Evolutionary conservation across 1,140 invertebrate species (phyloP), one percentile per base, ranked within the genome.

Genomic region (Aphaenogaster floridana): DNA sequence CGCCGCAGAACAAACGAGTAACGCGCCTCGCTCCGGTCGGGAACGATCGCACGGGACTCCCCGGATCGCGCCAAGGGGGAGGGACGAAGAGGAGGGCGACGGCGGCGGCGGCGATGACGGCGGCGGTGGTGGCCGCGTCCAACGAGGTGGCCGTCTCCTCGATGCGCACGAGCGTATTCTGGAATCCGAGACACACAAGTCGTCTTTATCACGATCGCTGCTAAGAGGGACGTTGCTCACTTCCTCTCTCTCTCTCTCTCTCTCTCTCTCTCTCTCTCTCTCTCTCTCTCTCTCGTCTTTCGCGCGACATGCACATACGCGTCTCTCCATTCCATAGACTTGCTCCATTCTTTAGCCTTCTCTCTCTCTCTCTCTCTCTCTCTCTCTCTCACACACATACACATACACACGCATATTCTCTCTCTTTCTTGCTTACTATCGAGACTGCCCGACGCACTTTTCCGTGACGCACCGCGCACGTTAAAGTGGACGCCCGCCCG

Each of bases 121-220:
- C 8, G 48, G n/a, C n/a, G 39, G 68, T 17, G 63, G 9, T 42
- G 72, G 36, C n/a, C 52, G 42, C 36, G 72, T 81, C 63, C 87
- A 77, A 77, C 63, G 21, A 66, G 42, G 36, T 13, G 64, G 64
- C 36, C 39, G 34, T 36, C 45, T 81, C n/a, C 21, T 54, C 39
- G 48, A 28, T n/a, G 39, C 48, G 50, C 83, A 86, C 74, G 61
- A 54, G 48, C 86, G 72, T 88, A 15, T 52, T 36, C 88, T 90
- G 86, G 57, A 90, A 90, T 87, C 57, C 78, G 88, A 90, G 71
- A 90, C 57, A 84, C 50, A 86, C 66, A 72, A 90, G 64, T 86
- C 39, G 54, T 81, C 74, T 87, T 74, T 90, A 87, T 90, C 86
- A 88, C 72, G 63, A 84, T 77, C 61, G 36, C 81, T 11, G 59